Conservation (phyloP, 2,797 vertebrate species). For the Gymnodraco acuticeps region DNA sequence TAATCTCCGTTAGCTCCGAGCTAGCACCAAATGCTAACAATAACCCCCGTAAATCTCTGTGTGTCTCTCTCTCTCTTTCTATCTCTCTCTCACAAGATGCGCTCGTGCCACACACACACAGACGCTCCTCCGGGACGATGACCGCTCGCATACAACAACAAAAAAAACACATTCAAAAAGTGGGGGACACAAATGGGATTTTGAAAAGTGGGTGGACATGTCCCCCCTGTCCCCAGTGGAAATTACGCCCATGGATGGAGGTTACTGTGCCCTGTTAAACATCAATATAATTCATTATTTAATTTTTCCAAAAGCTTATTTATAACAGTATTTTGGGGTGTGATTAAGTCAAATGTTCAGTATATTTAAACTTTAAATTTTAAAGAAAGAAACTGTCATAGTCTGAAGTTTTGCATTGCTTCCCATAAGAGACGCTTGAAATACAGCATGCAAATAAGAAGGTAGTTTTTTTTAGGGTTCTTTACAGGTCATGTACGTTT, state of each 20-base stretch:
- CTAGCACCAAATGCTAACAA: no score
- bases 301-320: constrained; percentile 1
- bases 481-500: constrained; percentile 44
- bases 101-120: no score
- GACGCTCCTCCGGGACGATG: no score
- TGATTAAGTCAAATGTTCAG: neutral
- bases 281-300: neutral
- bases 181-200: no score
- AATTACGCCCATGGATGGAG: neutral
- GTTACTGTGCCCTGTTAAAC: constrained; percentile 15
- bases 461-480: neutral
- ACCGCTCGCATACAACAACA: no score
- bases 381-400: neutral
- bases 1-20: no score
- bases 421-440: neutral
- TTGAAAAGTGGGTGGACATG: no score
- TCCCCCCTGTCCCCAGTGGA: no score
- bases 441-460: neutral
- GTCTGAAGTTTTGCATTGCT: neutral
- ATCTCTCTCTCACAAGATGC: no score
- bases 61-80: no score
- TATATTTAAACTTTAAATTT: neutral
- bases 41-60: no score
- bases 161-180: no score
- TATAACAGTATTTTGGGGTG: neutral